These are phyloP conservation scores for Lithobates pipiens DNA, from an alignment of 2,797 vertebrate species.

Conservation along the genomic window DNA sequence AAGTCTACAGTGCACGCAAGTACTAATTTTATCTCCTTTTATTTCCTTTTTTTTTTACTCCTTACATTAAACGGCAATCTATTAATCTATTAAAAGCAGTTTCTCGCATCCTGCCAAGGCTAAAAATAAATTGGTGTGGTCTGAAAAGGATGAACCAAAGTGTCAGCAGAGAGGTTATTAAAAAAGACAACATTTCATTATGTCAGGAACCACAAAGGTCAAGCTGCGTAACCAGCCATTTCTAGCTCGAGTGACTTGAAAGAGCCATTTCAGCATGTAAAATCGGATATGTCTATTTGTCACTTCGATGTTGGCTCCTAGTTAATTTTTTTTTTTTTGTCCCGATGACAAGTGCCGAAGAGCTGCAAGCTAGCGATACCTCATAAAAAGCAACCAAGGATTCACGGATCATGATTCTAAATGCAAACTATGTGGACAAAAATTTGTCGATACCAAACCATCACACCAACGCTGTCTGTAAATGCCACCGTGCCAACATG, in stretches of 20 bases:
- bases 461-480: no score
- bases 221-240: conserved; percentile 17
- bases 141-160: conserved; percentile 7
- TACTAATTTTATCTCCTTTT: background rate
- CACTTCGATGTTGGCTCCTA: background rate
- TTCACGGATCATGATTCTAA: no score
- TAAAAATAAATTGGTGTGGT: conserved; percentile 25
- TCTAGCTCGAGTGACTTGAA: conserved; percentile 25
- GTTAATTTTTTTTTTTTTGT: background rate
- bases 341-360: background rate
- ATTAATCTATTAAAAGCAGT: conserved; percentile 28
- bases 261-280: conserved; percentile 18
- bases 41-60: background rate
- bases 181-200: conserved; percentile 36
- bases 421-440: no score
- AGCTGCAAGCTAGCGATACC: no score
- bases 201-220: conserved; percentile 24
- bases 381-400: no score
- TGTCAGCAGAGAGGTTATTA: conserved; percentile 16
- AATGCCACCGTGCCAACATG: no score
- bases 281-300: background rate
- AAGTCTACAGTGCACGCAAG: background rate
- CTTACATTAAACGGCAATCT: conserved; percentile 1
- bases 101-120: background rate
- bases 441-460: no score